Evolutionary conservation across 2,797 vertebrate species (phyloP), one percentile per base, ranked within the genome.

Genomic region (Otus scops): DNA sequence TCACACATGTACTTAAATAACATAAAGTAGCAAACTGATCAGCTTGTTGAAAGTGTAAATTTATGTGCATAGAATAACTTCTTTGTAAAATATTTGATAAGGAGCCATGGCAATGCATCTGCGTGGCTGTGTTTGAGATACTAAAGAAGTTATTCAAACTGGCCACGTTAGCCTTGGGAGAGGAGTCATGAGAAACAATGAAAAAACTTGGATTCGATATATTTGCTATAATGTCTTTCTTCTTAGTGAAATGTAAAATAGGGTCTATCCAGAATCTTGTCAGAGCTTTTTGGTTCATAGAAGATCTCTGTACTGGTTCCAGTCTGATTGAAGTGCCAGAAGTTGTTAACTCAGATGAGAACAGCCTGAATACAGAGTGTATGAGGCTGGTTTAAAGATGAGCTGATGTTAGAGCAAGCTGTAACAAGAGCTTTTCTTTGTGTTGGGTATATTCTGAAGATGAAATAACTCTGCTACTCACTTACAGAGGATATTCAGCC

Each of bases 191-290:
- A 68, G 70, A 73, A 88, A 69, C 8, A 60, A 4, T 24, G 30
- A 45, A 64, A 61, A 85, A 60, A 41, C 9, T 45, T 85, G 22
- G 4, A 56, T 75, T 89, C 0, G 0, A 5, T 83, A 28, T 1
- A 3, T 90, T 76, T 83, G 18, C 24, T 59, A 4, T 79, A 50
- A 36, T 83, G 8, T 30, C 20, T 74, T 59, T 57, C n/a, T 73
- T 71, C 18, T 27, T 57, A 43, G 9, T 69, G 47, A 85, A 67
- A 13, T 59, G 28, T 28, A 34, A 68, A 76, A 50, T 32, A 32
- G 12, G 5, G 4, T 83, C 61, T 81, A 1, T 84, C 23, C 19
- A 61, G 22, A 64, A 34, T 74, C 19, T 28, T 77, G 7, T 83
- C 85, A 38, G 4, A 24, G 10, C 30, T 64, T 45, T 34, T 27